Evolutionary conservation across 2,113 vertebrate genomes (phyloP).

Genomic region (Planiliza haematocheilus): DNA sequence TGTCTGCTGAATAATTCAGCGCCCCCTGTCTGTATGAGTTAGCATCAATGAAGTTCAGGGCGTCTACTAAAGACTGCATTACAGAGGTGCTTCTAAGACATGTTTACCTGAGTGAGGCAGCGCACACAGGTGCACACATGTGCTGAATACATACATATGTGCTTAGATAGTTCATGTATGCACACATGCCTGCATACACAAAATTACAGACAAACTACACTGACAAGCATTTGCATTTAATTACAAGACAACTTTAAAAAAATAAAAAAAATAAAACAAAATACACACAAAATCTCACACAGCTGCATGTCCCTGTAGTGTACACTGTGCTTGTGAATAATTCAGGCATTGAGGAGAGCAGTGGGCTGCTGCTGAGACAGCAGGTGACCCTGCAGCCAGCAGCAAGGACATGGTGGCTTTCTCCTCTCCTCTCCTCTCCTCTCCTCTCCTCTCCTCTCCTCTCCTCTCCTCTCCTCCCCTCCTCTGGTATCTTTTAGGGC

Average conservation of each 20-base stretch:
- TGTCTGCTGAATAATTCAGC: conserved; percentile 84
- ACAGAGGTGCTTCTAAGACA: conserved; percentile 39
- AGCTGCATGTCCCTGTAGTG: conserved; percentile 58
- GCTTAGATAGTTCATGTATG: not conserved
- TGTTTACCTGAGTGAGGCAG: conserved; percentile 42
- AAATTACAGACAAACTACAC: not conserved
- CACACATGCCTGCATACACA: not conserved
- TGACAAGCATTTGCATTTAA: conserved; percentile 38
- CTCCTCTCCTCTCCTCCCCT: conserved; percentile 11
- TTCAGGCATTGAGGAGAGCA: conserved; percentile 73
- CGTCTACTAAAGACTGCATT: conserved; percentile 65
- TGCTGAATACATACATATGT: conserved; percentile 21
- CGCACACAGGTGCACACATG: not conserved
- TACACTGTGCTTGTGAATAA: conserved; percentile 77
- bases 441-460: conserved; percentile 2
- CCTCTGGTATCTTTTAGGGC: too few relatives aligned
- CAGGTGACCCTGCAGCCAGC: conserved; percentile 75
- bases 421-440: not conserved
- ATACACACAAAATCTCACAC: conserved; percentile 47
- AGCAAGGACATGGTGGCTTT: conserved; percentile 66
- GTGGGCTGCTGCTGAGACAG: conserved; percentile 75
- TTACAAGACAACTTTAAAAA: too few relatives aligned
- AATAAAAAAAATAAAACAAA: too few relatives aligned
- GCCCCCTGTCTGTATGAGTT: conserved; percentile 79
- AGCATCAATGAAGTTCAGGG: conserved; percentile 75